Evolutionary conservation across 2,113 vertebrate genomes (phyloP), one percentile per base, ranked within the genome.

Genomic region (Stigmatopora nigra): DNA sequence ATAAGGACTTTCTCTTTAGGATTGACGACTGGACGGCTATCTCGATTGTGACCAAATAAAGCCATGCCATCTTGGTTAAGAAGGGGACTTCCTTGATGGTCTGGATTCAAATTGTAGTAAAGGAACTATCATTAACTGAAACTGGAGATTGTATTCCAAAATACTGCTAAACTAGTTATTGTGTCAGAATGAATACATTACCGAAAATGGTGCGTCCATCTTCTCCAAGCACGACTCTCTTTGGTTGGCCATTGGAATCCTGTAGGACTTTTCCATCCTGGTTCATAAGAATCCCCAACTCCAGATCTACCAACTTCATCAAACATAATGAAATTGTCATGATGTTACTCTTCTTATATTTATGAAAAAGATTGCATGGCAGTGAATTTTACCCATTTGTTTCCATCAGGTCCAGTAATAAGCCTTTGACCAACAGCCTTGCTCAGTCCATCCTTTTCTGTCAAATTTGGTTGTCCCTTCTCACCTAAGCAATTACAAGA

Each of bases 191-290:
- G 5, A 25, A 11, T 12, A 3, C n/a, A 11, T 52, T 78, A 98
- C 97, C 97, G 84, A 98, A 94, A 75, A 99, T 90, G 5, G 95
- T 99, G 62, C 91, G 92, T 52, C 96, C 94, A 73, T 99, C 97
- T 51, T 93, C 94, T 83, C 97, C 97, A 58, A 99, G 85, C 52
- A 95, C 92, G 70, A 99, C 91, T 80, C 93, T 91, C 44, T 93
- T 94, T 51, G 97, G 94, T 11, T 92, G 92, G 53, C 97, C 97
- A 49, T 92, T 88, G 31, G 96, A 96, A 80, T 99, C 96, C 76
- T 98, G 96, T 60, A 99, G 94, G 74, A 94, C 78, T 76, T 89
- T 87, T 79, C 96, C 97, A 81, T 97, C 93, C 63, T 90, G 88
- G 20, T 98, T 99, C 90, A 99, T 88, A 25, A 99, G 92, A 64